Percentiles rank a stretch among this genome's conserved stretches.
These are phyloP conservation scores for Watsonalla binaria DNA, from an alignment of 2,888 invertebrate genomes.

Conservation along the genomic window DNA sequence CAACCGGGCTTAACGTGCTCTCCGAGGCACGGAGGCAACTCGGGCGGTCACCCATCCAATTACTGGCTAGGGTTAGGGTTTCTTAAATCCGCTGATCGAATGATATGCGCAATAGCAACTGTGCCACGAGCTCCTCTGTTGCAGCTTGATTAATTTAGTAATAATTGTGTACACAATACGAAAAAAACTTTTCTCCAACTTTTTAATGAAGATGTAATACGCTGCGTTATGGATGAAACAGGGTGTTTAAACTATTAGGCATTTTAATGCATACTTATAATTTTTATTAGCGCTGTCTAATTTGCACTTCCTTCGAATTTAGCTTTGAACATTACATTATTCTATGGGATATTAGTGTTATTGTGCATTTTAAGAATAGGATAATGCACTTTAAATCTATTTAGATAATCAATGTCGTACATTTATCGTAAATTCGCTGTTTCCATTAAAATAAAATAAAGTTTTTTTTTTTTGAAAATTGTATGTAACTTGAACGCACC, in stretches of 20 bases:
- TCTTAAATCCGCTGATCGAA: too few species aligned
- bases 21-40: too few species aligned
- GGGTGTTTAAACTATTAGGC: conserved; percentile 71
- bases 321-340: conserved; percentile 28
- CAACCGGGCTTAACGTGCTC: too few species aligned
- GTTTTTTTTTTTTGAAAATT: too few species aligned
- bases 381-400: conserved; percentile 3
- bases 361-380: conserved; percentile 8
- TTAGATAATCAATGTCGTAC: conserved; percentile 4
- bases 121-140: too few species aligned
- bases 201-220: conserved; percentile 44
- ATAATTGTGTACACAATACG: too few species aligned
- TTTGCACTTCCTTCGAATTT: conserved; percentile 29
- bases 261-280: conserved; percentile 47
- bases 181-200: background rate
- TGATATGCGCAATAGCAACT: too few species aligned
- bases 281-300: conserved; percentile 16
- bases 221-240: conserved; percentile 71
- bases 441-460: background rate
- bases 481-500: too few species aligned
- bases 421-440: conserved; percentile 4
- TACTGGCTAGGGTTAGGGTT: too few species aligned
- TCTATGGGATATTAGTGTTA: conserved; percentile 36
- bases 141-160: too few species aligned
- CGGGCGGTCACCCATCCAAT: too few species aligned